phyloP scores from a whole-genome alignment of 2,888 invertebrate genomes.

The Ormyrus labotus region DNA sequence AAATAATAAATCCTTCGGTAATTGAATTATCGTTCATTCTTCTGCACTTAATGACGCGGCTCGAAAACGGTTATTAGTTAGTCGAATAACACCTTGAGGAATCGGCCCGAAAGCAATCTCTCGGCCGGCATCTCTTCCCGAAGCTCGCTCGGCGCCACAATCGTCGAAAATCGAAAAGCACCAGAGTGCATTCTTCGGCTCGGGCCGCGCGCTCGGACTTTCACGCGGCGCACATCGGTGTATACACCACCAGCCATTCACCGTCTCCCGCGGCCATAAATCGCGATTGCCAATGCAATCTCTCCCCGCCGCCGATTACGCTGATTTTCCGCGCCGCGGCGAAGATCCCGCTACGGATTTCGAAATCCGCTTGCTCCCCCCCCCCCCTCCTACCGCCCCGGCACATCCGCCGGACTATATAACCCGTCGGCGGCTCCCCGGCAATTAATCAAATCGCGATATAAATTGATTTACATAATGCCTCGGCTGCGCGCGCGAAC shows the following conservation, averaged over 20 bases:
- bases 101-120: too few relatives aligned
- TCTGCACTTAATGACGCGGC: too few relatives aligned
- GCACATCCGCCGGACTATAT: neutral
- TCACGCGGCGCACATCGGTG: neutral
- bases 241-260: neutral
- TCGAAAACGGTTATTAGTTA: too few relatives aligned
- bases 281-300: neutral
- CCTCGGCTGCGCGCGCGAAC: neutral
- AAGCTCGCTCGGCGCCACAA: too few relatives aligned
- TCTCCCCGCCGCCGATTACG: neutral
- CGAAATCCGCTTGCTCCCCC: neutral
- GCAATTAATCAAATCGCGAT: conserved; percentile 45
- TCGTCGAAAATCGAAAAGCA: too few relatives aligned
- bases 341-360: conserved; percentile 24
- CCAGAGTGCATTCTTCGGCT: too few relatives aligned
- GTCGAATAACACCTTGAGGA: too few relatives aligned
- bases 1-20: too few relatives aligned
- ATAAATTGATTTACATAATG: conserved; percentile 48
- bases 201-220: too few relatives aligned
- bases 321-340: neutral
- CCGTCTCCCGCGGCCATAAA: neutral
- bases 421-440: neutral
- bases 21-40: too few relatives aligned
- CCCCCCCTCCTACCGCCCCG: neutral
- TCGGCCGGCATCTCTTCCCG: too few relatives aligned